These are phyloP conservation scores for Alaudala cheleensis DNA, from an alignment of 2,113 vertebrate species.

Conservation along the genomic window DNA sequence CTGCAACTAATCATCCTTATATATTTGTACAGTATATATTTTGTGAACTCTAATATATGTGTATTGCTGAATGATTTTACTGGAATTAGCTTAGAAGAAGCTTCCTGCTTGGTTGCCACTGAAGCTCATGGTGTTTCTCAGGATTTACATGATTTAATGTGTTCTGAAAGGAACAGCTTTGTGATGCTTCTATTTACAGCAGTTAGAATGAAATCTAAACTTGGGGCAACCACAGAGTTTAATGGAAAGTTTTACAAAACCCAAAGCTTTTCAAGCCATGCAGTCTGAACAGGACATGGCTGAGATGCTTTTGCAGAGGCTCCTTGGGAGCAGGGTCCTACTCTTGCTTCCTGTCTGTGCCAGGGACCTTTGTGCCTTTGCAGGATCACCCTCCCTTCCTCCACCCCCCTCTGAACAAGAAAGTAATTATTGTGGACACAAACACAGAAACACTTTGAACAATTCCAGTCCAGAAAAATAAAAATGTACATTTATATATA, in stretches of 20 bases:
- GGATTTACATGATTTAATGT: background rate
- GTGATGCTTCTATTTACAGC: background rate
- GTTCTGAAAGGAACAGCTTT: background rate
- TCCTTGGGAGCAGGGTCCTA: background rate
- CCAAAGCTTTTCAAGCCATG: background rate
- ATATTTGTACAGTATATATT: background rate
- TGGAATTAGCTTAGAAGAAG: background rate
- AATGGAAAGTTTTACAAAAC: background rate
- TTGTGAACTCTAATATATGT: background rate
- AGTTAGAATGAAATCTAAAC: background rate
- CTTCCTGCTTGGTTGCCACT: background rate
- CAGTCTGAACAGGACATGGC: background rate
- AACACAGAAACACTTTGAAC: constrained; percentile 13
- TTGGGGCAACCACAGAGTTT: background rate
- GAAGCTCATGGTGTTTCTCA: background rate
- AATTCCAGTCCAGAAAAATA: background rate
- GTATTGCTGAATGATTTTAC: background rate
- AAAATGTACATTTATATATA: background rate
- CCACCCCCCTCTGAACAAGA: background rate
- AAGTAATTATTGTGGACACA: constrained; percentile 41
- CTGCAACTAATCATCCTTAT: background rate
- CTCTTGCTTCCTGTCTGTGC: background rate
- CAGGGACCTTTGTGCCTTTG: background rate
- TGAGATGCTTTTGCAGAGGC: background rate
- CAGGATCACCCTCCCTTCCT: background rate